Conservation (phyloP, 2,113 vertebrate genomes). For the Sinocyclocheilus grahami region DNA sequence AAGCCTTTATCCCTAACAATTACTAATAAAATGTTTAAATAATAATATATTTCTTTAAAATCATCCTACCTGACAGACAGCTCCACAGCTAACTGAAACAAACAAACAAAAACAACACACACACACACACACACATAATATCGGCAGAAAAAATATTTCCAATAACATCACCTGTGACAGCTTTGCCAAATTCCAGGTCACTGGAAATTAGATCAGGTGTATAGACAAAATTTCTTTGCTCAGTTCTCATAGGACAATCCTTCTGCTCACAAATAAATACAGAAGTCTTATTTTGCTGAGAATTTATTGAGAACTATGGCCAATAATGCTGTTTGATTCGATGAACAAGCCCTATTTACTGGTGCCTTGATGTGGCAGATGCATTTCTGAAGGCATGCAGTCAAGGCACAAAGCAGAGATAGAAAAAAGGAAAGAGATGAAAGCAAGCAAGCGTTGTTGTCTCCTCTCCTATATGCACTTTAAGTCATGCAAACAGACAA, state of each 20-base stretch:
- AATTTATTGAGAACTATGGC: slow-evolving; percentile 12
- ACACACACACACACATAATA: neutral
- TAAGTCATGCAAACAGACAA: slow-evolving; percentile 24
- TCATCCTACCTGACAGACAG: too few relatives aligned
- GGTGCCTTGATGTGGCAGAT: slow-evolving; percentile 36
- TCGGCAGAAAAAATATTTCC: neutral
- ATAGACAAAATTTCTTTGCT: neutral
- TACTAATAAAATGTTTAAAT: too few relatives aligned
- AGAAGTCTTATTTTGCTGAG: neutral
- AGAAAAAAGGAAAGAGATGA: slow-evolving; percentile 36
- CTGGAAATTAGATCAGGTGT: neutral
- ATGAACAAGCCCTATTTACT: slow-evolving; percentile 25
- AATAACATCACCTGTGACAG: neutral
- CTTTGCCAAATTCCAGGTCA: neutral
- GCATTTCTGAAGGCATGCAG: slow-evolving; percentile 14
- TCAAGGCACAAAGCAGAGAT: neutral
- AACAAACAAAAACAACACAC: neutral
- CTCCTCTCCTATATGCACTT: slow-evolving; percentile 29
- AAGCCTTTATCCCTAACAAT: too few relatives aligned
- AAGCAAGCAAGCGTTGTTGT: slow-evolving; percentile 35
- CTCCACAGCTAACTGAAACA: neutral
- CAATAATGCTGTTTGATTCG: slow-evolving; percentile 38
- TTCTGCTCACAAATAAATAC: neutral
- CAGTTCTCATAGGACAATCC: neutral
- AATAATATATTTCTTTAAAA: too few relatives aligned